Base-by-base conservation (phyloP, 1,140 invertebrate genomes). In the Bombus waltoni region DNA sequence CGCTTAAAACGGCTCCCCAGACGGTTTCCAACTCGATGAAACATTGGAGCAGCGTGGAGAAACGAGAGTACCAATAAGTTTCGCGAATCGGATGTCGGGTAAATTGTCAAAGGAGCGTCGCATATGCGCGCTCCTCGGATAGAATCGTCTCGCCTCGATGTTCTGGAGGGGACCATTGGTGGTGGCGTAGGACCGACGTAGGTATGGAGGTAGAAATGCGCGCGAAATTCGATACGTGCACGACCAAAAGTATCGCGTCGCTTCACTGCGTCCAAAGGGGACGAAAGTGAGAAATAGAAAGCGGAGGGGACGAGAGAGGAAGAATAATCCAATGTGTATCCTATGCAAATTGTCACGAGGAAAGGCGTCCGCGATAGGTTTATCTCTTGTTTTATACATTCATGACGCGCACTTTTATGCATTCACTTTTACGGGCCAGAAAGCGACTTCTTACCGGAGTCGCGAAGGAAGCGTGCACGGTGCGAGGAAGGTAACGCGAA, bases 311-410 rank as follows among this genome's bases (percentile, higher is more conserved):
- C 15, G 32, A 35, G 8, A 18, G 66, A 68, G 32, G 1, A 9
- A 38, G 65, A 22, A 8, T 35, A 18, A 35, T 8, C 18, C 6
- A 22, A 18, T 22, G 44, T 53, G n/a, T 68, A 66, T 66, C 35
- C 28, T 42, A 42, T 68, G n/a, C 42, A 35, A 68, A 59, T 71
- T 13, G 6, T 13, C 11, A 44, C 9, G 62, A 44, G 70, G 62
- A 68, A 80, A 86, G 80, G 80, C 71, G 68, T 88, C 77, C 73
- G 53, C 59, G 75, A 75, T 59, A 44, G 79, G 86, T 91, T 92
- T 91, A 92, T 93, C 90, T 81, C 76, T 74, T 86, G 87, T 92
- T 92, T 92, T 92, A 92, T 90, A 87, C 86, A 91, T 91, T 93
- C 91, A 91, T 83, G 90, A 83, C 81, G 90, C 89, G 83, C 83